Percentiles rank a stretch among this genome's conserved stretches.
phyloP scores from a whole-genome alignment of 2,113 vertebrate genomes.

The Mastomys natalensis region DNA sequence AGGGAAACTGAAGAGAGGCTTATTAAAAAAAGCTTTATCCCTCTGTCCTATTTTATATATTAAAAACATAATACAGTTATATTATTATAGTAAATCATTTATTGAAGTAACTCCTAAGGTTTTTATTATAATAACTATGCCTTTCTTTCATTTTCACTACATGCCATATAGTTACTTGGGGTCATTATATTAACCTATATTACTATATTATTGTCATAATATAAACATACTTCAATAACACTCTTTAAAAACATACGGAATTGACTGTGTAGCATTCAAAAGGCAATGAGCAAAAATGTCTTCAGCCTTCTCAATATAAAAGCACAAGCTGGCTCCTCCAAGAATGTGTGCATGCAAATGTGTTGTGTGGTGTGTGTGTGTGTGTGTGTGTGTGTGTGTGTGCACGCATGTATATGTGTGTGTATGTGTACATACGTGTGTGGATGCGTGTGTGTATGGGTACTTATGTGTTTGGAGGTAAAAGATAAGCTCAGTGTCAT shows the following conservation, averaged over 20 bases:
- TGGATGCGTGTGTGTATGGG: background rate
- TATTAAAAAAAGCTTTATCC: background rate
- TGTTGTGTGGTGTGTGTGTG: background rate
- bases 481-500: background rate
- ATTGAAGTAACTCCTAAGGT: slow-evolving; percentile 1
- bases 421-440: background rate
- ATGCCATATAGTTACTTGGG: background rate
- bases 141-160: slow-evolving; percentile 4
- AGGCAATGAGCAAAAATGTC: background rate
- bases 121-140: slow-evolving; percentile 36
- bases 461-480: background rate
- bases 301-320: background rate
- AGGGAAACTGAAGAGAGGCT: background rate
- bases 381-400: no score
- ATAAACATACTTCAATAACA: background rate
- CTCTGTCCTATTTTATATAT: slow-evolving; percentile 35
- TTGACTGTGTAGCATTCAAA: background rate
- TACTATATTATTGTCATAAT: background rate
- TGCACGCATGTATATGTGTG: no score
- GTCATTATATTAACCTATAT: background rate
- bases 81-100: background rate
- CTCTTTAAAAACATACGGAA: background rate
- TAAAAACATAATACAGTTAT: background rate
- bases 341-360: background rate
- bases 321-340: slow-evolving; percentile 14